A percentile compares a stretch with the other conserved stretches of the same genome.
Evolutionary conservation across 1,140 invertebrate species (phyloP).

Genomic region (Belonocnema kinseyi): DNA sequence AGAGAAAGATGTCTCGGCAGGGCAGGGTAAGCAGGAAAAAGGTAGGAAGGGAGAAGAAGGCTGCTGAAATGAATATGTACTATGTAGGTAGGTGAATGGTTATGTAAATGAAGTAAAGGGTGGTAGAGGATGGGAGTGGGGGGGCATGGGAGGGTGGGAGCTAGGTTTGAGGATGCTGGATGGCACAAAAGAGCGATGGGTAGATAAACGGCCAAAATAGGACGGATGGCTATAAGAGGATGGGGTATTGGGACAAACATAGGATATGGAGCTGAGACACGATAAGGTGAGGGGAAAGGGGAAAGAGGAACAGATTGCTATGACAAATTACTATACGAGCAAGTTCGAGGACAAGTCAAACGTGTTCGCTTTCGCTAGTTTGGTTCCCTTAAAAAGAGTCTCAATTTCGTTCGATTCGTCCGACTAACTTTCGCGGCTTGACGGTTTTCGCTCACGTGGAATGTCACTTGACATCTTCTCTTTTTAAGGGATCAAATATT

Average conservation of each 20-base stretch:
- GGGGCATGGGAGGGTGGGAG: no score
- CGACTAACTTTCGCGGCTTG: conserved; percentile 20
- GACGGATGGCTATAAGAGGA: not conserved
- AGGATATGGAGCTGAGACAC: not conserved
- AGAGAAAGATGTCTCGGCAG: conserved; percentile 23
- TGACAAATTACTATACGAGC: conserved; percentile 26
- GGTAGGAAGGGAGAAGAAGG: not conserved
- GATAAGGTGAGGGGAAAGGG: conserved; percentile 10
- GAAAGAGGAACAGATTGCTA: conserved; percentile 26
- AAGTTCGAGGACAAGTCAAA: conserved; percentile 28
- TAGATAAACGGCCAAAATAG: conserved; percentile 22
- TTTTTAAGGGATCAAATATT: not conserved
- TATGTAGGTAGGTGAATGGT: conserved; percentile 28
- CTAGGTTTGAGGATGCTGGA: not conserved
- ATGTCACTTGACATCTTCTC: not conserved
- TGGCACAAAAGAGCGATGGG: conserved; percentile 4
- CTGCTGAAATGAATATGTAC: not conserved
- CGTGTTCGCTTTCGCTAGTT: conserved; percentile 13
- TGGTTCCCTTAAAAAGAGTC: conserved; percentile 6
- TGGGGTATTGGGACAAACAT: not conserved
- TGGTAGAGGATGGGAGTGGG: no score
- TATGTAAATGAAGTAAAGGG: conserved; percentile 11
- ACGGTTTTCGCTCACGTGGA: conserved; percentile 3
- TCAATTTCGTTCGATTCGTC: conserved; percentile 26
- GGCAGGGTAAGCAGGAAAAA: not conserved